A percentile compares a stretch with the other conserved stretches of the same genome.
phyloP scores from a whole-genome alignment of 1,140 invertebrate genomes.

The Mycetomoellerius zeteki region DNA sequence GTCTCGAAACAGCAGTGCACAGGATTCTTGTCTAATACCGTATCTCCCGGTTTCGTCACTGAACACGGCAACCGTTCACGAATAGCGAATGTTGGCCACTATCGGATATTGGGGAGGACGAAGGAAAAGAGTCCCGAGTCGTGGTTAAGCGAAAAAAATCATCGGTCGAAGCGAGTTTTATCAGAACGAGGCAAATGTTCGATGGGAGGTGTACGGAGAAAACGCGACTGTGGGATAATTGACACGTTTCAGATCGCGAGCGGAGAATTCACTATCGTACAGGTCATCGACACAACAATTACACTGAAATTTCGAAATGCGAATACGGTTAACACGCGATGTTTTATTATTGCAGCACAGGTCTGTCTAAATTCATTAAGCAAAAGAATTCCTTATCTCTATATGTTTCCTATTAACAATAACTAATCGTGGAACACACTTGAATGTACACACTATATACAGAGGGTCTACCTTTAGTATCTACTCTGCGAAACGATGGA shows the following conservation, averaged over 20 bases:
- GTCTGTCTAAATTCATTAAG: not conserved
- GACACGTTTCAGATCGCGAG: constrained; percentile 48
- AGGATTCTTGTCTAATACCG: constrained; percentile 73
- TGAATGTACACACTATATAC: not conserved
- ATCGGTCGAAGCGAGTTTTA: not conserved
- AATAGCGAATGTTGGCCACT: constrained; percentile 25
- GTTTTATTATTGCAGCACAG: not conserved
- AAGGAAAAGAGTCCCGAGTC: not conserved
- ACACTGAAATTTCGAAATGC: constrained; percentile 65
- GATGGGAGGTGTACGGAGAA: constrained; percentile 5
- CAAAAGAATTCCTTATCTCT: not conserved
- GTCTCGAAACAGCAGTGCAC: constrained; percentile 55
- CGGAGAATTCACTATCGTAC: constrained; percentile 20
- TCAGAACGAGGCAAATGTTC: constrained; percentile 49
- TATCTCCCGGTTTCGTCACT: constrained; percentile 70
- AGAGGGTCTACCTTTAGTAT: not conserved
- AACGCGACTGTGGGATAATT: constrained; percentile 60
- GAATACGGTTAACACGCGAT: not conserved
- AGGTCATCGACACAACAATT: constrained; percentile 23
- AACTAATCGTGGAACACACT: not conserved
- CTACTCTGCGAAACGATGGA: too few relatives aligned
- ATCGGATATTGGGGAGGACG: not conserved
- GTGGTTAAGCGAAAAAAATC: constrained; percentile 9
- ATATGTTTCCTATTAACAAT: not conserved
- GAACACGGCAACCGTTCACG: constrained; percentile 39